phyloP scores from a whole-genome alignment of 2,888 invertebrate species.

The Cremastinae sp. region DNA sequence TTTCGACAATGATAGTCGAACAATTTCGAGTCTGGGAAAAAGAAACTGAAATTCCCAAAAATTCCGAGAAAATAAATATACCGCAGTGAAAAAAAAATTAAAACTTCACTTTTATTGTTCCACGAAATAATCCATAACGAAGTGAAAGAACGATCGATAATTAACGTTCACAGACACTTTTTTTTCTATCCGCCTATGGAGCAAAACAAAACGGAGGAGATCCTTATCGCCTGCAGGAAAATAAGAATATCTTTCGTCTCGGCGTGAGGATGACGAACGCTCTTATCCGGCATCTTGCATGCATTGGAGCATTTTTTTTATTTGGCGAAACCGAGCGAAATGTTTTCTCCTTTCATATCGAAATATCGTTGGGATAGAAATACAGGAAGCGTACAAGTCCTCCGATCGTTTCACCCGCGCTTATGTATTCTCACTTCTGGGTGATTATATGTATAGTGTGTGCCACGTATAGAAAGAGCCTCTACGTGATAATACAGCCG shows the following conservation, averaged over 20 bases:
- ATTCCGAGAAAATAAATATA: too few species aligned
- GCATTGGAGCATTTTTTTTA: slow-evolving; percentile 16
- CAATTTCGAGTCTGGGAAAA: too few species aligned
- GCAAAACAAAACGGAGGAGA: neutral
- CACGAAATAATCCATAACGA: neutral
- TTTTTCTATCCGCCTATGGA: too few species aligned
- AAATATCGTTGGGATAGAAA: slow-evolving; percentile 27
- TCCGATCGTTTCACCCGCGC: slow-evolving; percentile 33
- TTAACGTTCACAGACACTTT: too few species aligned
- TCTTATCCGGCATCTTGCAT: neutral
- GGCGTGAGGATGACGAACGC: slow-evolving; percentile 10
- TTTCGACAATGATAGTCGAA: too few species aligned
- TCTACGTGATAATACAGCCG: slow-evolving; percentile 13
- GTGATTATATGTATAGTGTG: too few species aligned
- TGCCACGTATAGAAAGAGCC: neutral
- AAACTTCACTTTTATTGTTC: neutral
- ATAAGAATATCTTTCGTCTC: slow-evolving; percentile 1
- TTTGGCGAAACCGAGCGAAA: slow-evolving; percentile 20
- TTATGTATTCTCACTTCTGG: slow-evolving; percentile 48
- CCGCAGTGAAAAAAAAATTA: too few species aligned
- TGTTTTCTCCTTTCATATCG: slow-evolving; percentile 32
- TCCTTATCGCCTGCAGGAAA: neutral
- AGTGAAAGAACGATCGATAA: too few species aligned
- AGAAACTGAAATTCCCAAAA: neutral
- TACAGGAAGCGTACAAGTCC: slow-evolving; percentile 35